Evolutionary conservation across 2,888 invertebrate species (phyloP), one percentile per base, ranked within the genome.

Genomic region (Microplitis deprimator): DNA sequence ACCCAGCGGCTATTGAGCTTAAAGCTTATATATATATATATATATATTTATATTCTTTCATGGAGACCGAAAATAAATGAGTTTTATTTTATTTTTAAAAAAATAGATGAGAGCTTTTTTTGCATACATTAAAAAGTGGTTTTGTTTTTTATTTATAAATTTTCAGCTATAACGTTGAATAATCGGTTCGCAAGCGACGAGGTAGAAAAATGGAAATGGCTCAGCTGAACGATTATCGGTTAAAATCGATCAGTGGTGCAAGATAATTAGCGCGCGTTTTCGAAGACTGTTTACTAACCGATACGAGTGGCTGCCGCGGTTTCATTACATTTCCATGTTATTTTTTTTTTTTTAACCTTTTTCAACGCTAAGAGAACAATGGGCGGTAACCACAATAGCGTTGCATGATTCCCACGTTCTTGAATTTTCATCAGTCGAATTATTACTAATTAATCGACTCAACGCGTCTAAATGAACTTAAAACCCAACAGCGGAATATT

Each of bases 241-340:
- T 29, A 73, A 68, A 69, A 77, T 77, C 73, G 68, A 73, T 68
- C 29, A 10, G 40, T 50, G 38, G 8, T 68, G 17, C 61, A 40
- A 64, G n/a, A 77, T 77, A 77, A 77, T 73, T 77, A 77, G 29
- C 60, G 1, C 39, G 62, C 68, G 59, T 73, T 77, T 76, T 50
- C 7, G 7, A 17, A 39, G 60, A 0, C 65, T 38, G 60, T 20
- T 50, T 50, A 50, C 13, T 6, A 16, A 10, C 38, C 7, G 2
- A 13, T 41, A 40, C 20, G 13, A 40, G 7, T 41, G 41, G 38
- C 40, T 38, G n/a, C 10, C 60, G 67, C 6, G 39, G 60, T 76
- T 65, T 39, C 59, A 17, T 64, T 75, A 75, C n/a, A 75, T 41
- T 75, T 41, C 50, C 50, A 39, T 17, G 6, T 50, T n/a, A 38